A percentile compares a stretch with the other conserved stretches of the same genome.
phyloP scores from a whole-genome alignment of 2,797 vertebrate species.

The Graptemys geographica region DNA sequence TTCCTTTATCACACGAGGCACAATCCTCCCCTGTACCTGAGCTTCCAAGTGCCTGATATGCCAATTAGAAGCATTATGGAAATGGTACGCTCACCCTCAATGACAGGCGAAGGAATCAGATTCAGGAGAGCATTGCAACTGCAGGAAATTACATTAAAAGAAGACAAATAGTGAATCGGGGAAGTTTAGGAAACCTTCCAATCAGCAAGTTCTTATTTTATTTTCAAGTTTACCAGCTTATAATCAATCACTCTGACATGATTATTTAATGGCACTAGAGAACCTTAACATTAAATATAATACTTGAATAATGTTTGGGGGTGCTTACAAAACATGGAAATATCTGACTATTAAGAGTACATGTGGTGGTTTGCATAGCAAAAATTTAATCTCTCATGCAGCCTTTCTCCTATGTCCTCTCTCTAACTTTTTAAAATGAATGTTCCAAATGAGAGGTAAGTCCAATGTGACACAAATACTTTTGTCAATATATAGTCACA shows the following conservation, averaged over 20 bases:
- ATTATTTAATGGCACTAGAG: slow-evolving; percentile 15
- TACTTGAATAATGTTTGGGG: slow-evolving; percentile 43
- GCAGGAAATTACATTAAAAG: not conserved
- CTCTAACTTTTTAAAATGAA: not conserved
- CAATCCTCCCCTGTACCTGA: not conserved
- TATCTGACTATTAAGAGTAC: slow-evolving; percentile 31
- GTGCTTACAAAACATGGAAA: slow-evolving; percentile 55
- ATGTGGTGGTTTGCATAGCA: slow-evolving; percentile 11
- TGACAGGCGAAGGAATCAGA: not conserved
- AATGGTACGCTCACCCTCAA: fast-evolving
- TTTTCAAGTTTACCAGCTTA: slow-evolving; percentile 47
- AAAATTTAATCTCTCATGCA: slow-evolving; percentile 28
- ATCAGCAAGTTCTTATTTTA: not conserved
- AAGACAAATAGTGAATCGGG: not conserved
- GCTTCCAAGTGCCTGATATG: not conserved
- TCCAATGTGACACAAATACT: not conserved
- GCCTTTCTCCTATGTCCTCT: not conserved
- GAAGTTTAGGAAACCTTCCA: slow-evolving; percentile 34
- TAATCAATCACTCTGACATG: not conserved
- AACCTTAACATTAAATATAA: slow-evolving; percentile 38
- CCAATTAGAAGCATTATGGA: not conserved
- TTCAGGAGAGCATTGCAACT: slow-evolving; percentile 6
- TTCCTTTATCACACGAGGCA: not conserved
- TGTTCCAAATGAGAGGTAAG: slow-evolving; percentile 1
- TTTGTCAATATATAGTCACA: not conserved